Percentiles rank a stretch among this genome's conserved stretches.
Conservation (phyloP, 2,113 vertebrate species). For the Notothenia rossii region DNA sequence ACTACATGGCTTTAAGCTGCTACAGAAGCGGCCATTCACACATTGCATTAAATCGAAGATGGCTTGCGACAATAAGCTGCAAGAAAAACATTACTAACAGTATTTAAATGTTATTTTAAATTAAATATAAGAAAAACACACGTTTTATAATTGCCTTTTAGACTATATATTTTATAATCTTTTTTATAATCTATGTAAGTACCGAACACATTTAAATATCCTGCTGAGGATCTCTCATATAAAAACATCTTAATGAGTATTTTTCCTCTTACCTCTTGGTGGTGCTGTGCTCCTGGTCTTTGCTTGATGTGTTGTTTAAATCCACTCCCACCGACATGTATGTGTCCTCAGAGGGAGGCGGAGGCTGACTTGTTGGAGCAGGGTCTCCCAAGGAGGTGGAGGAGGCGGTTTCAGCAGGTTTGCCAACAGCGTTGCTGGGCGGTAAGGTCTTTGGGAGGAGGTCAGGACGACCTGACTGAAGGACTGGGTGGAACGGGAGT, state of each 20-base stretch:
- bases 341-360: slow-evolving; percentile 24
- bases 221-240: not conserved
- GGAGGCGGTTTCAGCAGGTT: slow-evolving; percentile 75
- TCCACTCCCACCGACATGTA: slow-evolving; percentile 47
- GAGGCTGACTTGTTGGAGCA: slow-evolving; percentile 18
- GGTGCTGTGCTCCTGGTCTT: slow-evolving; percentile 40
- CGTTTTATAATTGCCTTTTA: too few species aligned
- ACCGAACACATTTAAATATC: too few species aligned
- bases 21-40: too few species aligned
- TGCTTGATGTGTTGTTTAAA: slow-evolving; percentile 24
- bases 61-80: too few species aligned
- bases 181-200: not conserved
- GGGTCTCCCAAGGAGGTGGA: slow-evolving; percentile 77
- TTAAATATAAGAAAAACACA: too few species aligned
- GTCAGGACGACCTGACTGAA: slow-evolving; percentile 87
- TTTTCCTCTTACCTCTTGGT: slow-evolving; percentile 55
- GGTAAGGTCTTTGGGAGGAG: slow-evolving; percentile 85
- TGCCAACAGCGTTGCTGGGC: slow-evolving; percentile 78
- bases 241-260: not conserved
- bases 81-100: too few species aligned
- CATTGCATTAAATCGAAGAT: too few species aligned
- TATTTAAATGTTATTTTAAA: too few species aligned
- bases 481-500: slow-evolving; percentile 67
- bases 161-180: not conserved
- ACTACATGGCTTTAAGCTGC: too few species aligned